Base-by-base conservation (phyloP, 2,113 vertebrate genomes). In the Synodontis membranacea region DNA sequence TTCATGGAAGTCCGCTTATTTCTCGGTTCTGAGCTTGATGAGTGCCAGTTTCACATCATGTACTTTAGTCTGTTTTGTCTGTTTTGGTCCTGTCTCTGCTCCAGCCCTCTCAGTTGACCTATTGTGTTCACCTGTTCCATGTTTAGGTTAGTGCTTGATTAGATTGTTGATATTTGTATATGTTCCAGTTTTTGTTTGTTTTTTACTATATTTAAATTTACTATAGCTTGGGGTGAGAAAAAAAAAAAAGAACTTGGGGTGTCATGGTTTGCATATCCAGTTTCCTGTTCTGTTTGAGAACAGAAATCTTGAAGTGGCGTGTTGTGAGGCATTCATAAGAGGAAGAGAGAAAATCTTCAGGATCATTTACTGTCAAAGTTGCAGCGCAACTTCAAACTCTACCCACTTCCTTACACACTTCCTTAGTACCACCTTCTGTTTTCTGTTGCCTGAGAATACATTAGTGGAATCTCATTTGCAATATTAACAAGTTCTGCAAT, bases 281-380 rank as follows among this genome's bases (percentile, higher is more conserved):
- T 56, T 80, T 82, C 46, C 23, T 44, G n/a, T 72, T 46, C 31
- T 14, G 60, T 23, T 72, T 10, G 37, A 46, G 37, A 68, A 72
- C 52, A 28, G 39, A 83, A 83, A 75, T 48, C 25, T 5, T 52
- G 86, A 82, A 74, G 80, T 75, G 85, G 31, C 25, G 17, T 31
- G n/a, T 3, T 11, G n/a, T 8, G 39, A 75, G 68, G 14, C 48
- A 19, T 50, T 17, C 39, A 39, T 42, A 76, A 82, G n/a, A 86
- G 80, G 68, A 86, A 86, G 6, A 82, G 80, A 50, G 42, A 31
- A 37, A 1, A 75, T n/a, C 17, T 34, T 80, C 31, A 37, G 19
- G 9, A 34, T 10, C 17, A 5, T 79, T 79, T 79, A 12, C 48
- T 21, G 48, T 80, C 37, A 56, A 42, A 54, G 76, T 34, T 5